Conservation (phyloP, 1,140 invertebrate species). For the Plutomurus gul region DNA sequence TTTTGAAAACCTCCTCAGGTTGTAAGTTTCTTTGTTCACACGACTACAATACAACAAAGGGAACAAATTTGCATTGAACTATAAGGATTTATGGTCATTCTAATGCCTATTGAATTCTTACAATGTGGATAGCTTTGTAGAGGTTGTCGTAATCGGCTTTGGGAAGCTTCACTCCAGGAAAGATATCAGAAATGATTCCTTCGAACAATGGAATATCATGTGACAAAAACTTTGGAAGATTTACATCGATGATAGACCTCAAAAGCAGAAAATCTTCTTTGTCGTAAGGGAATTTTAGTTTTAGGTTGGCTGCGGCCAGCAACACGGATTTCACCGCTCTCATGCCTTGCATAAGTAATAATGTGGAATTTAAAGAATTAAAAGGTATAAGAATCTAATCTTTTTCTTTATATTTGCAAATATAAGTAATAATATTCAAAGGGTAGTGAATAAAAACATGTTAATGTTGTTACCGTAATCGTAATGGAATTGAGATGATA, state of each 20-base stretch:
- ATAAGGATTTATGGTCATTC: slow-evolving; percentile 27
- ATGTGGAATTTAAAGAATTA: no score
- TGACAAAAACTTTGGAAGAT: slow-evolving; percentile 88
- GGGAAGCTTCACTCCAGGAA: slow-evolving; percentile 77
- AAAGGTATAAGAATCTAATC: no score
- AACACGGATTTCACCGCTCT: slow-evolving; percentile 81
- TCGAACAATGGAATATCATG: slow-evolving; percentile 87
- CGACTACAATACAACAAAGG: slow-evolving; percentile 55
- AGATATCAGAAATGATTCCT: slow-evolving; percentile 89
- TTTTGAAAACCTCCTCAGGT: slow-evolving; percentile 69
- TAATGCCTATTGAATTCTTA: slow-evolving; percentile 39
- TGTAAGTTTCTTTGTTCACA: slow-evolving; percentile 72
- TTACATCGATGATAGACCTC: slow-evolving; percentile 87
- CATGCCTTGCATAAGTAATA: no score
- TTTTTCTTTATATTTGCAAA: no score
- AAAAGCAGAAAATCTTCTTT: slow-evolving; percentile 76
- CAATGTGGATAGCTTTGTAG: slow-evolving; percentile 62
- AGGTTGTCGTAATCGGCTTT: slow-evolving; percentile 73
- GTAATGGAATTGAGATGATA: slow-evolving; percentile 85
- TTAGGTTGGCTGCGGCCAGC: slow-evolving; percentile 82
- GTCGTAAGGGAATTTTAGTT: slow-evolving; percentile 80
- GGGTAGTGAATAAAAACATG: no score
- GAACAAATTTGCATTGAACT: background rate
- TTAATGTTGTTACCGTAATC: slow-evolving; percentile 85
- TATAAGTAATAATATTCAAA: no score